Conservation (phyloP, 2,113 vertebrate genomes). For the Perca flavescens region DNA sequence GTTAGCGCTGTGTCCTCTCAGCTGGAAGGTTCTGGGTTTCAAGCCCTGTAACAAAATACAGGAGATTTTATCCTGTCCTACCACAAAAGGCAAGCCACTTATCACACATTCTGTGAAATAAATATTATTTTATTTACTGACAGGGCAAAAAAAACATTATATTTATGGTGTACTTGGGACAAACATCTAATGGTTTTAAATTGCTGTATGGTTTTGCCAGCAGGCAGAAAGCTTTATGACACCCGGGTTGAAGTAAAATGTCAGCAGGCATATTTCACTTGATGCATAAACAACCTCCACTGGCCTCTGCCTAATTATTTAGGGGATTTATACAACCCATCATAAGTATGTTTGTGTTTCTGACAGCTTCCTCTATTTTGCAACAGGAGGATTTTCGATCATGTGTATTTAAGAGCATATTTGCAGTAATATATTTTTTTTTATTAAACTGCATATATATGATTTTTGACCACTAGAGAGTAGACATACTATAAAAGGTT, state of each 20-base stretch:
- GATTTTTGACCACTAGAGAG: constrained; percentile 22
- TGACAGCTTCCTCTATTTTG: constrained; percentile 56
- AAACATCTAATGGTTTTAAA: constrained; percentile 57
- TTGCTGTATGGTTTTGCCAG: constrained; percentile 66
- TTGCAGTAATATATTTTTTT: background rate
- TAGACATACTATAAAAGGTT: background rate
- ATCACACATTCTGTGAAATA: constrained; percentile 52
- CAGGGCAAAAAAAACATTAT: constrained; percentile 31
- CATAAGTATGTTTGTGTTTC: constrained; percentile 59
- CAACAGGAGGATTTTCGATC: constrained; percentile 31
- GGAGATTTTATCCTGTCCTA: background rate
- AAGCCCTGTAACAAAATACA: background rate
- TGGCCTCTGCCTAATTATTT: constrained; percentile 55
- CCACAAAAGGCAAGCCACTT: constrained; percentile 41
- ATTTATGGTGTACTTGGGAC: constrained; percentile 49
- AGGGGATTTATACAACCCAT: constrained; percentile 50
- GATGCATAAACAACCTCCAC: constrained; percentile 58
- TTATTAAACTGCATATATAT: constrained; percentile 10
- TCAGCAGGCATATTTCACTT: constrained; percentile 61
- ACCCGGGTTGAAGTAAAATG: constrained; percentile 48
- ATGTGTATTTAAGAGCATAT: constrained; percentile 35
- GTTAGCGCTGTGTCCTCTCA: background rate
- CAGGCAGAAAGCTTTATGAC: constrained; percentile 49
- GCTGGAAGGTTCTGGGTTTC: background rate
- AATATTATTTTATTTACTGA: constrained; percentile 50